A percentile compares a stretch with the other conserved stretches of the same genome.
These are phyloP conservation scores for Papilio helenus DNA, from an alignment of 1,140 invertebrate genomes.

Conservation along the genomic window DNA sequence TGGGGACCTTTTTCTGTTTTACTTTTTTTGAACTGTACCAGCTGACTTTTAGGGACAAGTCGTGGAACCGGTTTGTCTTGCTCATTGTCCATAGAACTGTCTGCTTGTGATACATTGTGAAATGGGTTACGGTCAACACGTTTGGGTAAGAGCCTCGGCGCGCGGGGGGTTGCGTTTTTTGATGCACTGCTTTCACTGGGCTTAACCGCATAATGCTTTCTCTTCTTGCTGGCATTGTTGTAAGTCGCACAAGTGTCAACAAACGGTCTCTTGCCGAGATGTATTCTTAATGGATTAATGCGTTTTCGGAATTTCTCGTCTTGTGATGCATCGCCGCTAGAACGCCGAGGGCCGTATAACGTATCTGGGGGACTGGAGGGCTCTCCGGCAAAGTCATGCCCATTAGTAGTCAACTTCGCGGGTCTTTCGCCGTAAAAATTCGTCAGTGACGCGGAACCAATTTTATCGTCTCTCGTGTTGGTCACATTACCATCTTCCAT, in stretches of 20 bases:
- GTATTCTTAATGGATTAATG: constrained; percentile 76
- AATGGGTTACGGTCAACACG: constrained; percentile 64
- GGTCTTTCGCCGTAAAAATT: constrained; percentile 67
- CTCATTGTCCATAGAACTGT: constrained; percentile 61
- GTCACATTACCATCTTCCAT: constrained; percentile 81
- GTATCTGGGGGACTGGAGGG: constrained; percentile 61
- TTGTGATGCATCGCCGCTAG: constrained; percentile 52
- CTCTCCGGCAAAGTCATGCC: constrained; percentile 69
- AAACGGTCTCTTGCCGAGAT: constrained; percentile 75
- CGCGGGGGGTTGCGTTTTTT: constrained; percentile 58
- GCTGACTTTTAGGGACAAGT: constrained; percentile 77
- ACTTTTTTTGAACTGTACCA: constrained; percentile 74
- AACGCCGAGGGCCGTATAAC: constrained; percentile 53
- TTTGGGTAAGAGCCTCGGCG: constrained; percentile 73
- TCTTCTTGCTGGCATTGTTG: constrained; percentile 66
- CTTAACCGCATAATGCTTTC: constrained; percentile 62
- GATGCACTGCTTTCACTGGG: constrained; percentile 62
- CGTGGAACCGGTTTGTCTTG: constrained; percentile 74
- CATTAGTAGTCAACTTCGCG: constrained; percentile 70
- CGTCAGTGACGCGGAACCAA: constrained; percentile 58
- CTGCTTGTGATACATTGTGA: constrained; percentile 64
- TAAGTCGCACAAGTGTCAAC: constrained; percentile 69
- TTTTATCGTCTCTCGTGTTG: constrained; percentile 74
- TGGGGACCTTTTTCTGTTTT: constrained; percentile 74
- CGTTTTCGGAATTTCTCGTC: constrained; percentile 71